A percentile compares a stretch with the other conserved stretches of the same genome.
phyloP scores from a whole-genome alignment of 2,113 vertebrate genomes.

The Lophura nycthemera region DNA sequence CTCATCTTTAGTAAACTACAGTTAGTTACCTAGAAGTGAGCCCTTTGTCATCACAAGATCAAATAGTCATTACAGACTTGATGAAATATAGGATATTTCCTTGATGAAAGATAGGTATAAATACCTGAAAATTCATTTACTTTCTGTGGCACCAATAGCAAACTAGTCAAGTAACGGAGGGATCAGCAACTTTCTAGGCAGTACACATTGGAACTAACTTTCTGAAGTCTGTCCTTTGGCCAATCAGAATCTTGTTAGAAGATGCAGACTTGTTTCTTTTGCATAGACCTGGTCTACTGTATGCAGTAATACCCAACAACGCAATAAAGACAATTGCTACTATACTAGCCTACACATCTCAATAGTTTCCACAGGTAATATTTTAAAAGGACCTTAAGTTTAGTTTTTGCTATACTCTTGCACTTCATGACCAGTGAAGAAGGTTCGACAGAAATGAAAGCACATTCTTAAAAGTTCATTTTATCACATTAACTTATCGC shows the following conservation, averaged over 20 bases:
- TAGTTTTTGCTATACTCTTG: not conserved
- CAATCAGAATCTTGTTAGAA: not conserved
- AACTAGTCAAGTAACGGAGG: not conserved
- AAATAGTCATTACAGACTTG: not conserved
- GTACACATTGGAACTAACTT: not conserved
- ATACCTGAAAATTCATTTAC: rapidly evolving
- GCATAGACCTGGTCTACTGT: not conserved
- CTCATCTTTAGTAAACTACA: not conserved
- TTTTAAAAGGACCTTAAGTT: not conserved
- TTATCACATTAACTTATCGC: not conserved
- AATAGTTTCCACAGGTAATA: not conserved
- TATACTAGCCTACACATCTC: not conserved
- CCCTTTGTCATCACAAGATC: not conserved
- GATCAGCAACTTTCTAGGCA: not conserved
- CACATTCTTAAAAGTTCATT: not conserved
- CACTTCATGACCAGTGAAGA: not conserved
- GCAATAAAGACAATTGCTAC: not conserved
- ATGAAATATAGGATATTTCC: not conserved
- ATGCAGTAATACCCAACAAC: not conserved
- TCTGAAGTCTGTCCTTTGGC: not conserved
- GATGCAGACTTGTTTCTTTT: not conserved
- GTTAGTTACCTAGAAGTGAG: not conserved
- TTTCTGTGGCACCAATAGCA: not conserved
- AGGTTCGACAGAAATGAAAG: not conserved
- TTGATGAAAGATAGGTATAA: not conserved